Evolutionary conservation across 2,888 invertebrate genomes (phyloP), one percentile per base, ranked within the genome.

Genomic region (Catocala nupta): DNA sequence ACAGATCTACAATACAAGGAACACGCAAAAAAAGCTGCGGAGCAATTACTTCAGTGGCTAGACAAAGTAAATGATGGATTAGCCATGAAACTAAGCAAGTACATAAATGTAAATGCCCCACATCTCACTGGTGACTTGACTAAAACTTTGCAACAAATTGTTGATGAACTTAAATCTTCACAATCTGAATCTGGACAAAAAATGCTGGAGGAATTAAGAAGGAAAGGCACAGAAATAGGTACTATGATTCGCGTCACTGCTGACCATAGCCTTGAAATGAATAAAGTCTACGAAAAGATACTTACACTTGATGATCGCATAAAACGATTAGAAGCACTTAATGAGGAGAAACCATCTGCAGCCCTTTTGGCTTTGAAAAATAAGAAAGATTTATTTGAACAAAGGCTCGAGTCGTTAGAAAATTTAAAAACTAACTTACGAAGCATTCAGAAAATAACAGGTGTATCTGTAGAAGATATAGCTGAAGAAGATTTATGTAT

Each of bases 21-120:
- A 5, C 84, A 89, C 71, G 59, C 89, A 9, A 75, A 76, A 25
- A 70, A 77, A 36, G 78, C 78, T 50, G 67, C 77, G 2, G 87
- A 91, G 49, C 88, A 92, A 62, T 81, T 93, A 48, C 77, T 91
- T 16, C 59, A 81, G 42, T 94, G 92, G 92, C 63, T 91, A 51
- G 94, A 94, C 73, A 90, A 86, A 82, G 90, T 90, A 57, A 78
- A 86, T 59, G 93, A 93, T 79, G 85, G 78, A 33, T 64, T 92
- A 33, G 82, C 89, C n/a, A 73, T 84, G 9, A 77, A 77, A 50
- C 63, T 92, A 33, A 84, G 86, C 54, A 89, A 88, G 67, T 85
- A 90, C 62, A 74, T 92, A 16, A 86, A 86, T 65, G 61, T 86
- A 16, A 80, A 87, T 62, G 70, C 84, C 13, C 85, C 88, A 13